Percentiles rank a stretch among this genome's conserved stretches.
phyloP scores from a whole-genome alignment of 2,888 invertebrate species.

The Baronia brevicornis region DNA sequence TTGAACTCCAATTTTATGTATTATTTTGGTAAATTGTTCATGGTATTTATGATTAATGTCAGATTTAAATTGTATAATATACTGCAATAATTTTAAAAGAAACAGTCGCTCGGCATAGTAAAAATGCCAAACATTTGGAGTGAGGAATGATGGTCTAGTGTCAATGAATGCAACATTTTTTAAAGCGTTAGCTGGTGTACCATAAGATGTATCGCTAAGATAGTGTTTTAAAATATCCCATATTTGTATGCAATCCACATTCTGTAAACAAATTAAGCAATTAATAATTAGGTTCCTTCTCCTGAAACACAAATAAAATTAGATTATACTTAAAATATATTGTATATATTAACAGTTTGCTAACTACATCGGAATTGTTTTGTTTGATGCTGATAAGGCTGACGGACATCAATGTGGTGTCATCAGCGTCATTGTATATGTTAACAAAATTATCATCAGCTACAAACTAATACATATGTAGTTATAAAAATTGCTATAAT shows the following conservation, averaged over 20 bases:
- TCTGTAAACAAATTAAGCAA: slow-evolving; percentile 55
- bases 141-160: slow-evolving; percentile 69
- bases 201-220: slow-evolving; percentile 83
- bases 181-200: slow-evolving; percentile 75
- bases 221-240: slow-evolving; percentile 85
- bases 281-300: slow-evolving; percentile 8
- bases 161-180: slow-evolving; percentile 77
- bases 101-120: slow-evolving; percentile 84
- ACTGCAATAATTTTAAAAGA: slow-evolving; percentile 81
- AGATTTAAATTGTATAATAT: slow-evolving; percentile 77
- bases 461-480: no score
- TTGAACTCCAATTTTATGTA: slow-evolving; percentile 67
- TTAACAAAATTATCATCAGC: no score
- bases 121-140: slow-evolving; percentile 82
- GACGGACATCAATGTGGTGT: no score
- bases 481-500: no score
- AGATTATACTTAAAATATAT: slow-evolving; percentile 5
- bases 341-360: no score
- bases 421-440: no score
- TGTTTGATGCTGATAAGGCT: no score
- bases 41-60: slow-evolving; percentile 76
- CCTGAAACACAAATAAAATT: slow-evolving; percentile 14
- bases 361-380: no score
- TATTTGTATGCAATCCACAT: slow-evolving; percentile 80
- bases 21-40: slow-evolving; percentile 69